Conservation (phyloP, 1,140 invertebrate species). For the Brachionus manjavacas region DNA sequence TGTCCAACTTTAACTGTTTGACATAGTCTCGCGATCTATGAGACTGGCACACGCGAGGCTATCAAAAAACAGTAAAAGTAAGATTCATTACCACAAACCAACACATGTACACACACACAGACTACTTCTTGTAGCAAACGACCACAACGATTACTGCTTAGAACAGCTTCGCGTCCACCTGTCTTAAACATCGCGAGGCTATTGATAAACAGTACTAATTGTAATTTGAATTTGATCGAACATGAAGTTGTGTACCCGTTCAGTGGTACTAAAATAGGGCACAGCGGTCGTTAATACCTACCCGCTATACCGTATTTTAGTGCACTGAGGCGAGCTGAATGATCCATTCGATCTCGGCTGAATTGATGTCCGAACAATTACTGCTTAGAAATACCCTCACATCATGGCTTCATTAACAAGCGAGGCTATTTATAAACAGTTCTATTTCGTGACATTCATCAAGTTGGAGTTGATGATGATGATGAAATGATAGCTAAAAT, state of each 20-base stretch:
- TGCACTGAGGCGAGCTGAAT: neutral
- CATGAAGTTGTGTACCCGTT: neutral
- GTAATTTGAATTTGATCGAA: neutral
- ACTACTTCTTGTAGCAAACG: neutral
- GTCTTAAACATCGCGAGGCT: neutral
- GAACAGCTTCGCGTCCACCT: neutral
- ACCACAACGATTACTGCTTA: constrained; percentile 18
- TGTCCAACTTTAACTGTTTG: neutral
- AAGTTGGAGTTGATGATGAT: neutral
- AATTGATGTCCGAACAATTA: neutral
- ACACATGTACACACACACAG: neutral
- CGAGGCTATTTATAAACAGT: constrained; percentile 32
- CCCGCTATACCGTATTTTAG: constrained; percentile 41
- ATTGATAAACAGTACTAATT: constrained; percentile 35
- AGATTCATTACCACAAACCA: neutral
- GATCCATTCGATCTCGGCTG: neutral
- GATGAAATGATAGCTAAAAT: neutral
- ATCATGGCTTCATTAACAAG: neutral
- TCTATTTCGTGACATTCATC: neutral
- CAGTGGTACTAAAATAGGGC: constrained; percentile 34
- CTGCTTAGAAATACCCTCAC: constrained; percentile 6
- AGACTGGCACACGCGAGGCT: constrained; percentile 18
- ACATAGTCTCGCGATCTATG: neutral
- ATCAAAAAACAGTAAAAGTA: constrained; percentile 32
- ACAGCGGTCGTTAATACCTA: neutral